phyloP scores from a whole-genome alignment of 2,888 invertebrate genomes.

The Spodoptera picta region DNA sequence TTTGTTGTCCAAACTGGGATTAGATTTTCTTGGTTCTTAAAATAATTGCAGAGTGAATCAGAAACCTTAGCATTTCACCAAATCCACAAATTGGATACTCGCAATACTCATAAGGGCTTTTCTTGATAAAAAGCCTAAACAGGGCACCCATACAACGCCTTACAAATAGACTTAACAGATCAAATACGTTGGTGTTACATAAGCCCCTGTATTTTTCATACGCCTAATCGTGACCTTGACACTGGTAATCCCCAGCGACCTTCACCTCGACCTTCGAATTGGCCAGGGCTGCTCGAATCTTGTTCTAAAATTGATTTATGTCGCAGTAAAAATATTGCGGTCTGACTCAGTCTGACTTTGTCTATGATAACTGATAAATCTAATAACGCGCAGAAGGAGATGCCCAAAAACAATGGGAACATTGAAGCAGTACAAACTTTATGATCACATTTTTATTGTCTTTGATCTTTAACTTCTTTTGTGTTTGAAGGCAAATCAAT shows the following conservation, averaged over 20 bases:
- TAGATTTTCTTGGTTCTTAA: not conserved
- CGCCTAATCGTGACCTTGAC: constrained; percentile 45
- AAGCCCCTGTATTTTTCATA: constrained; percentile 38
- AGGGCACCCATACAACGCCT: constrained; percentile 15
- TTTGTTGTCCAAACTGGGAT: not conserved
- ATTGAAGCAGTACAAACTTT: constrained; percentile 7
- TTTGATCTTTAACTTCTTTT: constrained; percentile 13
- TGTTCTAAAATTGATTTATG: constrained; percentile 40
- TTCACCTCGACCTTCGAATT: constrained; percentile 35
- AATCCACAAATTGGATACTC: constrained; percentile 5
- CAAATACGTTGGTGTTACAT: constrained; percentile 32
- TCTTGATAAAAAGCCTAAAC: constrained; percentile 24
- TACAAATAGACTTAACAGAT: constrained; percentile 43
- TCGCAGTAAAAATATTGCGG: constrained; percentile 35
- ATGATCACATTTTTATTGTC: constrained; percentile 12
- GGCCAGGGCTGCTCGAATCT: constrained; percentile 28
- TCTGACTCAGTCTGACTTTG: constrained; percentile 21
- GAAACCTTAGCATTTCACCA: constrained; percentile 1
- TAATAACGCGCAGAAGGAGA: constrained; percentile 15
- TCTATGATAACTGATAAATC: constrained; percentile 27
- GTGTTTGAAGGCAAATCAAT: not conserved
- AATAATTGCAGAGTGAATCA: not conserved
- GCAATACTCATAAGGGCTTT: constrained; percentile 16
- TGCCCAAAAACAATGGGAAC: constrained; percentile 15
- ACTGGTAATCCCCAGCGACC: constrained; percentile 21